Evolutionary conservation across 1,140 invertebrate genomes (phyloP).

Genomic region (Bombyx mori): DNA sequence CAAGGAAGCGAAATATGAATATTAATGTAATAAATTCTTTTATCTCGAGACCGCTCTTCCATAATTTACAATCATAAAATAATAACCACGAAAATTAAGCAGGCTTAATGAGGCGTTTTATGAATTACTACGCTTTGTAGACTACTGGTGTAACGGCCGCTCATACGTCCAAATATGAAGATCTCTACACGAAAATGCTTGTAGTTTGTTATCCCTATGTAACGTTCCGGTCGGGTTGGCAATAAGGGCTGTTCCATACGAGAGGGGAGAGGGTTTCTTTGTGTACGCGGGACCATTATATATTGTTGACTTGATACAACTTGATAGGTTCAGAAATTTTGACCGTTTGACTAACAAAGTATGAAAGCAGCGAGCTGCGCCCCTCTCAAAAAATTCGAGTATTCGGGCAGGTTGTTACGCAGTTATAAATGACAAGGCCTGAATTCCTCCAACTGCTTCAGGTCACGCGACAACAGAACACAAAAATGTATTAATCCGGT

Average conservation of each 20-base stretch:
- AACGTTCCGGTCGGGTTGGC: constrained; percentile 28
- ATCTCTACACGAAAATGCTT: too few species aligned
- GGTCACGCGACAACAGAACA: constrained; percentile 42
- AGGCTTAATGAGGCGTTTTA: constrained; percentile 47
- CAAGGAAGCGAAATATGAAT: constrained; percentile 42
- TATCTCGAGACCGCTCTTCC: constrained; percentile 34
- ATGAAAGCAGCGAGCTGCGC: too few species aligned
- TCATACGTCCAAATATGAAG: background rate
- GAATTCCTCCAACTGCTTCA: constrained; percentile 35
- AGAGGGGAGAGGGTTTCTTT: constrained; percentile 12
- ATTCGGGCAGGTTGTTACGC: too few species aligned
- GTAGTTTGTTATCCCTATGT: constrained; percentile 29
- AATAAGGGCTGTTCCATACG: constrained; percentile 22
- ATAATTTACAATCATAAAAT: constrained; percentile 51
- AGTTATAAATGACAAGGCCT: constrained; percentile 3
- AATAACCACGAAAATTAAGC: constrained; percentile 48
- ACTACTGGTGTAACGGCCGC: constrained; percentile 11
- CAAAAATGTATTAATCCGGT: constrained; percentile 47
- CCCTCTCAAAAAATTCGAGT: too few species aligned
- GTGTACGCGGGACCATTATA: too few species aligned
- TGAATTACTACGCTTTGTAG: constrained; percentile 35
- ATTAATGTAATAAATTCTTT: constrained; percentile 41
- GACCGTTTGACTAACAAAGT: too few species aligned
- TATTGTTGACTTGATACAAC: too few species aligned
- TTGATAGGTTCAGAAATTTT: too few species aligned